Percentiles rank a stretch among this genome's conserved stretches.
These are phyloP conservation scores for Cordylochernes scorpioides DNA, from an alignment of 2,888 invertebrate species.

Conservation along the genomic window DNA sequence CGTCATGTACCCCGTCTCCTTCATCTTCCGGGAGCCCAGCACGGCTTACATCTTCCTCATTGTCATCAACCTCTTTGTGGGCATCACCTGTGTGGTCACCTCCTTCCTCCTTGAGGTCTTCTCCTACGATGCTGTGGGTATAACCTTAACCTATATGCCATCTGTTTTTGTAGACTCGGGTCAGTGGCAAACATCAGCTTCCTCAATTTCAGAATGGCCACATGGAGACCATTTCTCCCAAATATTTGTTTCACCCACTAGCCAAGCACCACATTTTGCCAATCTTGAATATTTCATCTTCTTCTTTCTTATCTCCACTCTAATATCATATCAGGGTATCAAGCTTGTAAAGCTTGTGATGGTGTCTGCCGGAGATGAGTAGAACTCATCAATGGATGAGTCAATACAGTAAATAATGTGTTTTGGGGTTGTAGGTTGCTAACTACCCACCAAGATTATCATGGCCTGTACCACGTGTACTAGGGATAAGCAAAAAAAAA, in stretches of 20 bases:
- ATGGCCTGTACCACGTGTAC: too few relatives aligned
- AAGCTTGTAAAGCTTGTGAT: too few relatives aligned
- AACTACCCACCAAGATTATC: too few relatives aligned
- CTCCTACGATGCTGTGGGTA: constrained; percentile 23
- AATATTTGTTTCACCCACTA: neutral
- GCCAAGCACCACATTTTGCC: neutral
- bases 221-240: neutral
- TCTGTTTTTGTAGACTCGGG: neutral
- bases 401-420: too few relatives aligned
- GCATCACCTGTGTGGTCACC: constrained; percentile 31
- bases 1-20: constrained; percentile 27
- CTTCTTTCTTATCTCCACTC: too few relatives aligned
- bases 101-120: constrained; percentile 42
- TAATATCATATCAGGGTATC: too few relatives aligned
- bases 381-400: too few relatives aligned
- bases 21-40: constrained; percentile 26
- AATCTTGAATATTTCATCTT: neutral
- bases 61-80: constrained; percentile 23
- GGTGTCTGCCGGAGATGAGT: too few relatives aligned
- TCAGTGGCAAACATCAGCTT: neutral
- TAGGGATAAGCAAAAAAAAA: too few relatives aligned
- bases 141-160: neutral
- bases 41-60: constrained; percentile 27
- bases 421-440: too few relatives aligned
- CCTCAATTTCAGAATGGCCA: neutral